Percentiles rank a stretch among this genome's conserved stretches.
Evolutionary conservation across 92 coral and sea anemone species (phyloP).

Genomic region (Paramuricea clavata): DNA sequence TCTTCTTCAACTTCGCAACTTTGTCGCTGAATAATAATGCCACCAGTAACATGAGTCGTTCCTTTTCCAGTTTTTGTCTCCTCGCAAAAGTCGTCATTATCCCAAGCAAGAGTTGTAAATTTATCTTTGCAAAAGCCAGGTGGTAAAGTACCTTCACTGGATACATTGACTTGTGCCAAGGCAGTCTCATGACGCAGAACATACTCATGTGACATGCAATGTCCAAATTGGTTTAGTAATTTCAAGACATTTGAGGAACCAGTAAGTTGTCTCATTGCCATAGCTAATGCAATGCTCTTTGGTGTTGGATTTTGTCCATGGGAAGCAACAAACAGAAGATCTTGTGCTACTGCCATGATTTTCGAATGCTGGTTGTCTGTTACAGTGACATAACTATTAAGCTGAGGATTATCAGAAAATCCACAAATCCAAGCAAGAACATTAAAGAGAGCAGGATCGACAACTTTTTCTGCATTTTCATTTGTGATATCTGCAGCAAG

Average conservation of each 20-base stretch:
- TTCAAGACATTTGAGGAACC: conserved; percentile 4
- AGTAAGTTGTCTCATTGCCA: conserved; percentile 18
- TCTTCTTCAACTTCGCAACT: not conserved
- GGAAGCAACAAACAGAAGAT: not conserved
- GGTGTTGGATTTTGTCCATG: conserved; percentile 5
- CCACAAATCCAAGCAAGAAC: conserved; percentile 14
- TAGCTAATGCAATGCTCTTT: conserved; percentile 2
- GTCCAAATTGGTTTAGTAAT: conserved; percentile 14
- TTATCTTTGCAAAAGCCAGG: not conserved
- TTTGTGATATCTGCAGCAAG: too few relatives aligned
- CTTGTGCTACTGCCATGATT: not conserved
- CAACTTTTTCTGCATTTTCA: not conserved
- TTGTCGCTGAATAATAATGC: conserved; percentile 36
- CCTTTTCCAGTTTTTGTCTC: conserved; percentile 23
- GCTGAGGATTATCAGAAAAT: conserved; percentile 1
- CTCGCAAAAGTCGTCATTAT: conserved; percentile 9
- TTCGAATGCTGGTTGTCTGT: not conserved
- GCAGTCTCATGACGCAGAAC: conserved; percentile 25
- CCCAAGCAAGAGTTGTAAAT: conserved; percentile 10
- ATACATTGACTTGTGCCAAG: not conserved
- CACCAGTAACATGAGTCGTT: conserved; percentile 37
- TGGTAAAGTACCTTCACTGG: not conserved
- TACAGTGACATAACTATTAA: not conserved
- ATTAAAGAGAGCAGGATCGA: not conserved
- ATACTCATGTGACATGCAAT: conserved; percentile 5